Evolutionary conservation across 2,113 vertebrate species (phyloP).

Genomic region (Taxidea taxus): DNA sequence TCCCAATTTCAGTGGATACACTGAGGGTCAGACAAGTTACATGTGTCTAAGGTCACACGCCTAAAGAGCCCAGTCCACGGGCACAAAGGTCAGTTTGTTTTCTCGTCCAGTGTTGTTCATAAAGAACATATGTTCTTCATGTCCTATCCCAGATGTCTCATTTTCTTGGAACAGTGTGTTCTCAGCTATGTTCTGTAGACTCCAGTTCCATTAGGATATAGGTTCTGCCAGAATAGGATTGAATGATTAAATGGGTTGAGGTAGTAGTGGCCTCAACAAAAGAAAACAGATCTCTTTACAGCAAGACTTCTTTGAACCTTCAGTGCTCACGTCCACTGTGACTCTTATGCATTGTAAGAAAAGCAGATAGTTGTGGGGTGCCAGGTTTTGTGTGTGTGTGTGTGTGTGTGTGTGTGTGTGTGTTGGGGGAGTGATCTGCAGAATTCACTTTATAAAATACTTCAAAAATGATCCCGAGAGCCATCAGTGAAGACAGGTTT

Average conservation of each 20-base stretch:
- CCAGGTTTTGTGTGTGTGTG: neutral
- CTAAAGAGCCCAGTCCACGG: neutral
- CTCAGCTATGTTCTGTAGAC: neutral
- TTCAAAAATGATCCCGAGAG: neutral
- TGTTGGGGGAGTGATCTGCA: neutral
- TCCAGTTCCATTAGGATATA: neutral
- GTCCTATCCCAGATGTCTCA: neutral
- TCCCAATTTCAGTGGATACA: neutral
- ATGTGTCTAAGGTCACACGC: neutral
- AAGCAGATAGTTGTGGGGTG: too few species aligned
- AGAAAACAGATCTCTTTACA: neutral
- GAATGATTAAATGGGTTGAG: neutral
- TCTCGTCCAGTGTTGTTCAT: neutral
- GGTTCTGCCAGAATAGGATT: neutral
- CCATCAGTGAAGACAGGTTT: neutral
- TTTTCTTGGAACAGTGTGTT: neutral
- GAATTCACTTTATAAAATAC: neutral
- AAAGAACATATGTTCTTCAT: neutral
- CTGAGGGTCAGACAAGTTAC: neutral
- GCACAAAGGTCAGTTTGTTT: neutral
- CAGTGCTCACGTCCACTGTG: fast-evolving
- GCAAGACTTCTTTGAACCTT: neutral
- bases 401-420: neutral
- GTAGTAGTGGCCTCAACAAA: neutral
- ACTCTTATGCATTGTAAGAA: neutral